These are phyloP conservation scores for Leptarthrus brevirostris DNA, from an alignment of 2,888 invertebrate species.

Conservation along the genomic window DNA sequence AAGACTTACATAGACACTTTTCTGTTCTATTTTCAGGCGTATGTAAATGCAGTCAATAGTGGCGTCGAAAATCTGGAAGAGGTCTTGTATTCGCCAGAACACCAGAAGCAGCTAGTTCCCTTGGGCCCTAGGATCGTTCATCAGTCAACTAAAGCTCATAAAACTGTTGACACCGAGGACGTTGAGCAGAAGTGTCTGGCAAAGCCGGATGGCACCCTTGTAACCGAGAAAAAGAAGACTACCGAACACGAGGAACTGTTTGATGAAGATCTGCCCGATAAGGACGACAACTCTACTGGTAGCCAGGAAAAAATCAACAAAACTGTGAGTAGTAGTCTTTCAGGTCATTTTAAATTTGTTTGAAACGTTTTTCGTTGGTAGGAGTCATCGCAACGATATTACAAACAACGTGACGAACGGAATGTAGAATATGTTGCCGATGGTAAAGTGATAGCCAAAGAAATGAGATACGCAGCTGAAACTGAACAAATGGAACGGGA, in stretches of 20 bases:
- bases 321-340: slow-evolving; percentile 62
- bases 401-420: slow-evolving; percentile 82
- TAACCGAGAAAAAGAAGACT: slow-evolving; percentile 85
- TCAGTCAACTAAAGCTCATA: slow-evolving; percentile 80
- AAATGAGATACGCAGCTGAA: slow-evolving; percentile 84
- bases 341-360: not conserved
- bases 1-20: slow-evolving; percentile 3
- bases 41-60: slow-evolving; percentile 77
- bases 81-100: slow-evolving; percentile 74
- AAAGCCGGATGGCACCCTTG: slow-evolving; percentile 84
- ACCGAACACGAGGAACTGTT: slow-evolving; percentile 86
- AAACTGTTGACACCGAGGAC: slow-evolving; percentile 88
- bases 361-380: slow-evolving; percentile 52
- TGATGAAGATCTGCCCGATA: slow-evolving; percentile 81
- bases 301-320: slow-evolving; percentile 63
- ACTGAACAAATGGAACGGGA: slow-evolving; percentile 82
- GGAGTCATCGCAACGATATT: slow-evolving; percentile 73
- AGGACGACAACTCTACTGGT: slow-evolving; percentile 67
- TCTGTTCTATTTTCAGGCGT: slow-evolving; percentile 71
- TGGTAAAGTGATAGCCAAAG: slow-evolving; percentile 82
- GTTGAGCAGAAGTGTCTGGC: slow-evolving; percentile 81
- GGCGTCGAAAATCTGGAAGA: slow-evolving; percentile 77
- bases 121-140: slow-evolving; percentile 79
- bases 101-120: slow-evolving; percentile 73
- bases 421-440: slow-evolving; percentile 86